Evolutionary conservation across 2,113 vertebrate genomes (phyloP).

Genomic region (Panthera uncia): DNA sequence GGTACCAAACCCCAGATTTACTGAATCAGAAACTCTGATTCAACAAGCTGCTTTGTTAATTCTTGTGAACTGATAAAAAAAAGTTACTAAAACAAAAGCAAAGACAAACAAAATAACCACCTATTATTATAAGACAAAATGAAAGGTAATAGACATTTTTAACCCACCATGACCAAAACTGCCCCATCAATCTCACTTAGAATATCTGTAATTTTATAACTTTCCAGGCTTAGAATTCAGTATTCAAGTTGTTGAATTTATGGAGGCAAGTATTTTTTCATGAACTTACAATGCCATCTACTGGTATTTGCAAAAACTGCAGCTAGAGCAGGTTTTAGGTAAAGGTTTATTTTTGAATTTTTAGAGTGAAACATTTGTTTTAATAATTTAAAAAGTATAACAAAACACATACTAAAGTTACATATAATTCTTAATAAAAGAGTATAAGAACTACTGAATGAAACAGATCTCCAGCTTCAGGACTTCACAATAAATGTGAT

Average conservation of each 20-base stretch:
- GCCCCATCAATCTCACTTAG: neutral
- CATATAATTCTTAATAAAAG: constrained; percentile 12
- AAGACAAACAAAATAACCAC: neutral
- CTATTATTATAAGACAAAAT: constrained; percentile 22
- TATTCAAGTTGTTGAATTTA: neutral
- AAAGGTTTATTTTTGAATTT: neutral
- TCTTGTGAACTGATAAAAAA: neutral
- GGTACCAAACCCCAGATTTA: neutral
- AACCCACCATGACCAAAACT: neutral
- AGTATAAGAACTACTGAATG: neutral
- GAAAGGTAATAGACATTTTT: constrained; percentile 4
- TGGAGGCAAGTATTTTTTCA: neutral
- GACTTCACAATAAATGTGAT: neutral
- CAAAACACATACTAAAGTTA: neutral
- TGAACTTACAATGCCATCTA: constrained; percentile 56
- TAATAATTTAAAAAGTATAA: neutral
- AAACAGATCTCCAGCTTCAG: neutral
- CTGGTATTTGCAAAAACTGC: constrained; percentile 38
- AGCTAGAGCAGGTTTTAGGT: neutral
- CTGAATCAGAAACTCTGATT: neutral
- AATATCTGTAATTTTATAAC: neutral
- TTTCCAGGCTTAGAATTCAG: constrained; percentile 9
- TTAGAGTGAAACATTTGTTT: neutral
- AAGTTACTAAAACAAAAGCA: neutral
- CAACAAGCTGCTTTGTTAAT: neutral